Conservation (phyloP, 2,888 invertebrate species). For the Oligia strigilis region DNA sequence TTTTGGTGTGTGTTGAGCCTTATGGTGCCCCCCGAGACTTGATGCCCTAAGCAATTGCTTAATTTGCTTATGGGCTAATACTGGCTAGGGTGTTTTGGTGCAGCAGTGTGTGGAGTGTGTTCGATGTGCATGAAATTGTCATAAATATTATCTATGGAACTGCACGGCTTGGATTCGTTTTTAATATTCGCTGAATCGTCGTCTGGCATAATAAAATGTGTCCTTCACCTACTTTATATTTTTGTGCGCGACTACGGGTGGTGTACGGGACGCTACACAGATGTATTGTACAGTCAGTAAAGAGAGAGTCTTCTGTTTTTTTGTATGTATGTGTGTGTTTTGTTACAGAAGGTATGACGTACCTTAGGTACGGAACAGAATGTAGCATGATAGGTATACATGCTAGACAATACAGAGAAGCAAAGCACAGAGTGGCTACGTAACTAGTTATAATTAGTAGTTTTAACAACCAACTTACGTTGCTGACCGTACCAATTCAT, state of each 20-base stretch:
- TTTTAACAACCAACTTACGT: neutral
- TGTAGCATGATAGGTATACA: no score
- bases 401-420: no score
- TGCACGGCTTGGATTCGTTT: neutral
- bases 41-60: no score
- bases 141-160: neutral
- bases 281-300: neutral
- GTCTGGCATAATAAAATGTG: slow-evolving; percentile 9
- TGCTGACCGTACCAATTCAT: slow-evolving; percentile 12
- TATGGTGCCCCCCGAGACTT: no score
- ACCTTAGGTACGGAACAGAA: no score
- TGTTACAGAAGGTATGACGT: no score
- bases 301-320: neutral
- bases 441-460: neutral
- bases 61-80: no score
- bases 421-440: no score
- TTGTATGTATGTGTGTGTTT: no score
- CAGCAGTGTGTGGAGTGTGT: no score
- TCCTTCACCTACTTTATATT: slow-evolving; percentile 36
- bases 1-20: no score
- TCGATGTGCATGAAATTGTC: neutral
- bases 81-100: no score
- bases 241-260: slow-evolving; percentile 5
- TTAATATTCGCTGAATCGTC: slow-evolving; percentile 14
- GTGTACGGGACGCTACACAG: neutral